Evolutionary conservation across 2,797 vertebrate species (phyloP), one percentile per base, ranked within the genome.

Genomic region (Gambusia yucatana): DNA sequence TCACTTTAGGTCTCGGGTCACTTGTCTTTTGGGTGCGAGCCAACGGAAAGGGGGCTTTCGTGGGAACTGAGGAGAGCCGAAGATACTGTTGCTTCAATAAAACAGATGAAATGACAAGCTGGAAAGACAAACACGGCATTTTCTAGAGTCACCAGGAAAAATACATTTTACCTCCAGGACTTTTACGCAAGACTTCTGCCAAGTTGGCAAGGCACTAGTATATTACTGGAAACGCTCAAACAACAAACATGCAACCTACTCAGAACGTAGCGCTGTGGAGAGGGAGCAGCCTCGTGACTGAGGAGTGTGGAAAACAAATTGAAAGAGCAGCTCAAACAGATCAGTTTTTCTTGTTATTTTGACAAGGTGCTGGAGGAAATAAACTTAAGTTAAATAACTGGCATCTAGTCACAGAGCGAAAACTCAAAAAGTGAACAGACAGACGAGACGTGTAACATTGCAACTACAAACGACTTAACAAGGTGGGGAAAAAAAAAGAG

Each of bases 141-240:
- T 85, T 81, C 33, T 79, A 81, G 79, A 47, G 41, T 81, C 61
- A 84, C 82, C 46, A 28, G 30, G 46, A 78, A 67, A 77, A 92
- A 77, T 30, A 73, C 46, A 70, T 55, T 61, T 36, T 69, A 86
- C 63, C 82, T 85, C 75, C 22, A 74, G 81, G 43, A 9, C 77
- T 82, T 88, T 89, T 74, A 76, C 63, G 65, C 85, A 76, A 22
- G 33, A 70, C 81, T 85, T 86, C 77, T 90, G 88, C 82, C 70
- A 84, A 90, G 82, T 81, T 92, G 91, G 91, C 87, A 84, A 36
- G n/a, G 77, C 46, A 84, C 86, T 86, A 89, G 87, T 90, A 81
- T 80, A 88, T 92, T 87, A 88, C 91, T 89, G 86, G 85, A 91
- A 91, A 92, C 85, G 81, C 87, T 88, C 71, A 91, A 86, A 89